Evolutionary conservation across 2,113 vertebrate species (phyloP), one percentile per base, ranked within the genome.

Genomic region (Oreochromis spilurus): DNA sequence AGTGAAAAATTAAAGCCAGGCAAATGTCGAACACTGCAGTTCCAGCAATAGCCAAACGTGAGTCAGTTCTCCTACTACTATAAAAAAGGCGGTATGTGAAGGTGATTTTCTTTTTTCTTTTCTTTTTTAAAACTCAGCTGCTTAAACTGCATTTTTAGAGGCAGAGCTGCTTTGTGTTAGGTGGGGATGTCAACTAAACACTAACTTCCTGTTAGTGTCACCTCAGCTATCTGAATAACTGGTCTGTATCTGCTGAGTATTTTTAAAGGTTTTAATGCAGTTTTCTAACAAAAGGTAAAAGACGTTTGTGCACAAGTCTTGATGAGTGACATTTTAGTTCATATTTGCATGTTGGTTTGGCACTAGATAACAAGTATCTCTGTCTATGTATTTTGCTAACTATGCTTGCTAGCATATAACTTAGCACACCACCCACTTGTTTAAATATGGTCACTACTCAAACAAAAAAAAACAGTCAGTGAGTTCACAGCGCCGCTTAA

Each of bases 361-460:
- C 70, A 19, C 5, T 75, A 48, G 14, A 19, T 75, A 19, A 26
- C 70, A 48, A 45, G 24, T 75, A 29, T 75, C 9, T 48, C 24
- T 75, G 70, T 29, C 70, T 48, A 48, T 75, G 24, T 26, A 29
- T 10, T 45, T 50, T 77, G 43, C 70, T 77, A 77, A 12, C 16
- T 77, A 12, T 29, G 43, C 4, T 75, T 75, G 40, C 43, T 75
- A 50, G 9, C 16, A 75, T 48, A 77, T 19, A 77, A 77, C 43
- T 77, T 77, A 0, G 2, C 70, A 31, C 2, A 0, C 0, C 43
- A 2, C 26, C 16, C 9, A 31, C 0, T 77, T 29, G 6, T 75
- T 24, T 29, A 75, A 17, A 48, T 48, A 19, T 3, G 43, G 24
- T 29, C 3, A 72, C 65, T 24, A 26, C 21, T 48, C 13, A 48